Conservation (phyloP, 2,888 invertebrate genomes). For the Brachyptera risi region DNA sequence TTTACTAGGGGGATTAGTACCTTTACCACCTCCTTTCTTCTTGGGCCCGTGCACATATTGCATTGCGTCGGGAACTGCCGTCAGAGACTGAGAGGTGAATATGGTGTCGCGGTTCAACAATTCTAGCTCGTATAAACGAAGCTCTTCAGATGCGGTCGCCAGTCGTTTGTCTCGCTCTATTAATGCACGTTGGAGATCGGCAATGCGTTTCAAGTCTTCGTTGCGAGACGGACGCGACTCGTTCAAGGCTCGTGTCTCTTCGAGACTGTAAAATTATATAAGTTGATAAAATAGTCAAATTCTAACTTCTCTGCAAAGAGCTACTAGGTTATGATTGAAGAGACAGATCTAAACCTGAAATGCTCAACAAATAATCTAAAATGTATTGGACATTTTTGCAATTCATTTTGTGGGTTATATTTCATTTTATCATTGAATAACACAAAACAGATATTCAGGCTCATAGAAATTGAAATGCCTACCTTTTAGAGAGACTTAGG, state of each 20-base stretch:
- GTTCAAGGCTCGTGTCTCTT: slow-evolving; percentile 41
- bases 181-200: slow-evolving; percentile 52
- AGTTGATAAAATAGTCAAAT: slow-evolving; percentile 8
- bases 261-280: slow-evolving; percentile 20
- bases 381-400: no score
- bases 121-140: slow-evolving; percentile 55
- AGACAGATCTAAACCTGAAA: no score
- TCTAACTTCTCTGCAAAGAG: neutral
- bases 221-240: slow-evolving; percentile 53
- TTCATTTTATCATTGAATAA: no score
- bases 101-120: slow-evolving; percentile 24
- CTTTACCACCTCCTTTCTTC: slow-evolving; percentile 13
- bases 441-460: no score
- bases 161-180: slow-evolving; percentile 56
- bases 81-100: neutral
- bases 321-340: neutral
- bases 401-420: no score
- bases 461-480: no score
- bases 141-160: slow-evolving; percentile 53
- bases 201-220: slow-evolving; percentile 53
- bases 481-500: neutral
- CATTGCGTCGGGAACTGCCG: neutral
- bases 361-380: no score
- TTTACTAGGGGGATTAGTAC: neutral
- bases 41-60: neutral